phyloP scores from a whole-genome alignment of 1,140 invertebrate genomes.

The Branchinecta lynchi region DNA sequence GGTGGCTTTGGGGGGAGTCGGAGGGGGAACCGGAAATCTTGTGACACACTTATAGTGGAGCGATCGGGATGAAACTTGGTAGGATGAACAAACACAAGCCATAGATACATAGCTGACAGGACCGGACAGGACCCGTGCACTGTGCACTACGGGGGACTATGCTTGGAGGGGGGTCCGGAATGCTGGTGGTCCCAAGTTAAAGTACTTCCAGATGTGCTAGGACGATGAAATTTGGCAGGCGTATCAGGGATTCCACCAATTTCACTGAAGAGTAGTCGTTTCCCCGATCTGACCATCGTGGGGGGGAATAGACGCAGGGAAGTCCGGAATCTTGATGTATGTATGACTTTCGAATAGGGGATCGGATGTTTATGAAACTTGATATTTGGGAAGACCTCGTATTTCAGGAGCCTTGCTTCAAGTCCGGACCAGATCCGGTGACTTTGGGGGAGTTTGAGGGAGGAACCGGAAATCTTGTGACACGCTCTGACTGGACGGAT shows the following conservation, averaged over 20 bases:
- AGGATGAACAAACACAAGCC: neutral
- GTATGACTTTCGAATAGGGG: too few species aligned
- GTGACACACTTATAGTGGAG: neutral
- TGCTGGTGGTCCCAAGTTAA: neutral
- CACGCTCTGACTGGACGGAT: too few species aligned
- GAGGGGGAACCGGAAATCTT: constrained; percentile 8
- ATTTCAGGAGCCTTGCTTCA: too few species aligned
- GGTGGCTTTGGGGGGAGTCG: neutral
- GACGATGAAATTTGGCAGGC: neutral
- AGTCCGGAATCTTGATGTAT: too few species aligned
- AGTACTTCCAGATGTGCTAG: constrained; percentile 8
- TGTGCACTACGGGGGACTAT: neutral
- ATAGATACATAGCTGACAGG: neutral
- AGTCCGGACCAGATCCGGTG: too few species aligned
- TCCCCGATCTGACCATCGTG: neutral
- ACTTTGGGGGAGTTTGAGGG: too few species aligned
- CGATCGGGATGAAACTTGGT: constrained; percentile 1
- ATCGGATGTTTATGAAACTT: too few species aligned
- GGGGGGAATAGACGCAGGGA: too few species aligned
- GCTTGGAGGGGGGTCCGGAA: neutral
- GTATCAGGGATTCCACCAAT: neutral
- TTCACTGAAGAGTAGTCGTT: neutral
- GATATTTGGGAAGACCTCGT: too few species aligned
- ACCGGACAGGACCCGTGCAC: neutral
- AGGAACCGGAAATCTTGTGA: too few species aligned